Evolutionary conservation across 1,140 invertebrate species (phyloP).

Genomic region (Saccostrea cuccullata): DNA sequence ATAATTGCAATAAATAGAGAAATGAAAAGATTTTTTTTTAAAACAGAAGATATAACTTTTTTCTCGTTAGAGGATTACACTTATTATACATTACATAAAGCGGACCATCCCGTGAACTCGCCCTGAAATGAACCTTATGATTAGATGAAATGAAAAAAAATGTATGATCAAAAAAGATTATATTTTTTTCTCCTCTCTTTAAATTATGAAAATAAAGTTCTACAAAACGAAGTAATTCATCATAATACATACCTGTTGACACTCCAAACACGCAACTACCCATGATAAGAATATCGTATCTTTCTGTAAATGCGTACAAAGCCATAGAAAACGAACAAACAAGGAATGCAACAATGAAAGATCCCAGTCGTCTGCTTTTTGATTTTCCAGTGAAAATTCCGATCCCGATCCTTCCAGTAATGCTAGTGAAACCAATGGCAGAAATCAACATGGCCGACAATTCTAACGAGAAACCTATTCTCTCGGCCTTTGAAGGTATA

Average conservation of each 20-base stretch:
- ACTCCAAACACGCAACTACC: conserved; percentile 1
- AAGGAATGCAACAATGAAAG: neutral
- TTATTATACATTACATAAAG: neutral
- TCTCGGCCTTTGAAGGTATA: neutral
- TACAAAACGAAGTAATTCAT: neutral
- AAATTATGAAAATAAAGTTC: neutral
- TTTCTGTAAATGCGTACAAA: neutral
- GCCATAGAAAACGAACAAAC: neutral
- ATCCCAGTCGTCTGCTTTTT: neutral
- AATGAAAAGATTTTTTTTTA: no score
- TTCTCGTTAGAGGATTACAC: neutral
- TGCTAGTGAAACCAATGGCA: conserved; percentile 3
- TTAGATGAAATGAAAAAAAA: neutral
- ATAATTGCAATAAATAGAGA: no score
- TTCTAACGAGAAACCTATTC: neutral
- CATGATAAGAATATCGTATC: neutral
- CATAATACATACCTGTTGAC: neutral
- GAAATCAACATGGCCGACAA: conserved; percentile 24
- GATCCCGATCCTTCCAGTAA: conserved; percentile 6
- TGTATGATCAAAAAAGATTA: neutral
- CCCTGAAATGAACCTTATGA: neutral
- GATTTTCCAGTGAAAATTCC: conserved; percentile 2
- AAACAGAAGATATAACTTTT: neutral
- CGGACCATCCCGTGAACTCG: neutral
- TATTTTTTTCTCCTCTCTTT: neutral